Evolutionary conservation across 2,888 invertebrate species (phyloP).

Genomic region (Gymnosoma rotundatum): DNA sequence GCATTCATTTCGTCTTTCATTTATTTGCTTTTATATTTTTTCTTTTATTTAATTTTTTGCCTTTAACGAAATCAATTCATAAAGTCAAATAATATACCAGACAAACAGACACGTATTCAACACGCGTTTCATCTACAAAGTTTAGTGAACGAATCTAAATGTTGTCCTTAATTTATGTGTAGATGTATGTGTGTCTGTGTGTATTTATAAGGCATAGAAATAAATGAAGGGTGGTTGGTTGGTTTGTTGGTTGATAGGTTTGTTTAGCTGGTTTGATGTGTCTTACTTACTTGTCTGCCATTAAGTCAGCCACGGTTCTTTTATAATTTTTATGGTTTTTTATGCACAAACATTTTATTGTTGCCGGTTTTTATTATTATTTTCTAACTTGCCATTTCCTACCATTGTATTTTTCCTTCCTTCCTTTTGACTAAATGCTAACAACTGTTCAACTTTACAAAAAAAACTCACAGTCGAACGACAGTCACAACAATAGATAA

Average conservation of each 20-base stretch:
- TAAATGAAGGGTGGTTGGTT: constrained; percentile 41
- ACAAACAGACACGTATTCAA: constrained; percentile 29
- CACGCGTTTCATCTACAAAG: constrained; percentile 24
- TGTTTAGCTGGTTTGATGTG: constrained; percentile 28
- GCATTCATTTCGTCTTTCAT: constrained; percentile 17
- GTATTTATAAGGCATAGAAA: neutral
- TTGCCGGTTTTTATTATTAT: constrained; percentile 59
- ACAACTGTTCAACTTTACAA: constrained; percentile 64
- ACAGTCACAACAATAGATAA: constrained; percentile 62
- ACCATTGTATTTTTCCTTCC: constrained; percentile 58
- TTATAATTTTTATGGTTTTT: constrained; percentile 49
- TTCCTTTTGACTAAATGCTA: constrained; percentile 62
- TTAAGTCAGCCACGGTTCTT: constrained; percentile 62
- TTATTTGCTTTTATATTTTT: constrained; percentile 44
- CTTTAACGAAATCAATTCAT: constrained; percentile 71
- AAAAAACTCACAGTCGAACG: constrained; percentile 35
- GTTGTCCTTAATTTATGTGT: constrained; percentile 29
- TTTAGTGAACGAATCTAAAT: constrained; percentile 17
- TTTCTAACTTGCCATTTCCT: constrained; percentile 62
- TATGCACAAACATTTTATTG: constrained; percentile 61
- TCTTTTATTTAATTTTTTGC: constrained; percentile 53
- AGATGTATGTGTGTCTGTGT: neutral
- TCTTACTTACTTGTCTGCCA: constrained; percentile 34
- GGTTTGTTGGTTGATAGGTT: neutral
- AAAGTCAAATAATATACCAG: constrained; percentile 69